These are phyloP conservation scores for Crocidura indochinensis DNA, from an alignment of 2,797 vertebrate genomes.

Conservation along the genomic window DNA sequence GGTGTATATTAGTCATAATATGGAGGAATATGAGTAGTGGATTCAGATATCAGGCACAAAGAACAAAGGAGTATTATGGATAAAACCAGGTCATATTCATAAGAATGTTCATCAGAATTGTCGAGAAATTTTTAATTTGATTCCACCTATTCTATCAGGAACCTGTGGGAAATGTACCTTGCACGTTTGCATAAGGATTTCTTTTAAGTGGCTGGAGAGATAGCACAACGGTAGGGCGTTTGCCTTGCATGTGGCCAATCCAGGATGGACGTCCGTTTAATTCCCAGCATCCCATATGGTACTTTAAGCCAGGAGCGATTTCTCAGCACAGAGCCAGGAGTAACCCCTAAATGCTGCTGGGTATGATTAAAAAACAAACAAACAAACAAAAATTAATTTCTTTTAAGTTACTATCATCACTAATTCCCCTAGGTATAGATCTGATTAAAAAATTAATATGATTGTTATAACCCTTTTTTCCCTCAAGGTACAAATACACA, in stretches of 20 bases:
- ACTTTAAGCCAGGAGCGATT: no score
- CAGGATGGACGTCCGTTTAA: no score
- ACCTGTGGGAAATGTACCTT: background rate
- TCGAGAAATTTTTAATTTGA: conserved; percentile 21
- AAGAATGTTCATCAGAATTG: conserved; percentile 37
- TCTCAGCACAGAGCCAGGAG: no score
- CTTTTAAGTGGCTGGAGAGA: background rate
- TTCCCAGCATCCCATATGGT: no score
- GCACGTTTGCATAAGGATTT: background rate
- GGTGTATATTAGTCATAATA: background rate
- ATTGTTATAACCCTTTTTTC: no score
- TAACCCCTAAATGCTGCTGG: no score
- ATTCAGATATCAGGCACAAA: background rate
- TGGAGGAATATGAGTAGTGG: background rate
- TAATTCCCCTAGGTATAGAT: background rate
- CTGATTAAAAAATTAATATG: no score
- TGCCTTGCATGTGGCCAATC: no score
- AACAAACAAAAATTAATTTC: no score
- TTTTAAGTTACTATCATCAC: background rate
- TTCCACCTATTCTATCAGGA: background rate
- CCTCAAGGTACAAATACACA: conserved; percentile 24
- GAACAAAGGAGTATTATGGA: background rate
- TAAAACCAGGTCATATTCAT: background rate
- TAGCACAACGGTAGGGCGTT: no score
- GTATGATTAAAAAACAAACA: no score